Base-by-base conservation (phyloP, 2,888 invertebrate species). In the Leptopilina myrica region DNA sequence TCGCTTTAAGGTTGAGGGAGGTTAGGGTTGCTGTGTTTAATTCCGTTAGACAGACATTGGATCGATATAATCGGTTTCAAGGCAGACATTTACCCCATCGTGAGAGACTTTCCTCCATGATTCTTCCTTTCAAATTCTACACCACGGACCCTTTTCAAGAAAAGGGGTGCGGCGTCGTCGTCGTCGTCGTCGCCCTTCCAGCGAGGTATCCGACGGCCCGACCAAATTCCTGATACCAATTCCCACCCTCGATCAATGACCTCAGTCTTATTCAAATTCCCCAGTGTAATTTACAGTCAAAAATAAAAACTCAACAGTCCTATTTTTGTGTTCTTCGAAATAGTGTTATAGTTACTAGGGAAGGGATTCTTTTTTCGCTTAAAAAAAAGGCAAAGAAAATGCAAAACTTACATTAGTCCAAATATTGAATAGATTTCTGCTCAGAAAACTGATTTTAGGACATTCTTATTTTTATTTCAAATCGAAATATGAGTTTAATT, bases 1-100 rank as follows among this genome's bases (percentile, higher is more conserved):
- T 77, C 82, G 82, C 86, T 87, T 86, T 86, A 88, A 88, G 85
- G 86, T 89, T 89, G 87, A 64, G 84, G 81, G 84, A 88, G 88
- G 88, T 89, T 88, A 89, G 87, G 88, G 82, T 82, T 84, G 84
- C 83, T 82, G 80, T 67, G 81, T 83, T 85, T 86, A 87, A 87
- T 88, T 87, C 85, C 84, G 84, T 86, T 86, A 86, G 87, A 85
- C 83, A 83, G 85, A 85, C 85, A 83, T 83, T 81, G 85, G 87
- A 88, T 89, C 88, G 88, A 89, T 88, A 88, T 86, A 87, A 88
- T 88, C 87, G 86, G 78, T 79, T 79, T 75, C 82, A 81, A 82
- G 82, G 84, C 80, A 84, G 81, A 69, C 76, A 81, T 81, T 84
- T 81, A 82, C 82, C 81, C 78, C 80, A 76, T 80, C 78, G 20